Evolutionary conservation across 92 coral and sea anemone species (phyloP).

Genomic region (Zoanthus sansibaricus): DNA sequence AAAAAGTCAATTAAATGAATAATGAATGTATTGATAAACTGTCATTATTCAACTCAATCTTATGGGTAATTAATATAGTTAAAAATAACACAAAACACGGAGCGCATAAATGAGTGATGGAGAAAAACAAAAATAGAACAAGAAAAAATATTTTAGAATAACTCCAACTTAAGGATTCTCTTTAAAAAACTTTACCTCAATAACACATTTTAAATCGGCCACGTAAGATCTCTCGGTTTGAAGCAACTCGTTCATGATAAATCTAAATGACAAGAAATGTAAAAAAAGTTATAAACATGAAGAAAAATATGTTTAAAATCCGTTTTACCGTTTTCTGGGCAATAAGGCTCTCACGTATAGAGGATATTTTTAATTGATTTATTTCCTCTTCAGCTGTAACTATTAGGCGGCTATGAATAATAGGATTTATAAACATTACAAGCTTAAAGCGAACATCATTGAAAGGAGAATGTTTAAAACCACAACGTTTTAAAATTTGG

Average conservation of each 20-base stretch:
- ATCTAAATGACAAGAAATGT: constrained; percentile 47
- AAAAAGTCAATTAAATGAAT: too few species aligned
- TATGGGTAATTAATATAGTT: too few species aligned
- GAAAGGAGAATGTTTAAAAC: background rate
- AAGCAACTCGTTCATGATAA: constrained; percentile 94
- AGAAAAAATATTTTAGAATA: background rate
- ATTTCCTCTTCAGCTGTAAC: background rate
- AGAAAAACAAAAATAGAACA: background rate
- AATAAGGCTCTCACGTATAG: too few species aligned
- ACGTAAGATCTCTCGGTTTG: constrained; percentile 98
- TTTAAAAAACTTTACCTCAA: constrained; percentile 67
- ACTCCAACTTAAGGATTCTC: background rate
- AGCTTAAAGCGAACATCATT: constrained; percentile 7
- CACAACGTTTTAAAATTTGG: background rate
- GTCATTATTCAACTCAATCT: too few species aligned
- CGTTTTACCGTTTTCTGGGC: too few species aligned
- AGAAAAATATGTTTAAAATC: too few species aligned
- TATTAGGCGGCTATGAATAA: background rate
- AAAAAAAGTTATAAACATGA: too few species aligned
- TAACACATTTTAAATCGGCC: constrained; percentile 92
- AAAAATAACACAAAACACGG: too few species aligned
- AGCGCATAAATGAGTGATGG: too few species aligned
- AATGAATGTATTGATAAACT: too few species aligned
- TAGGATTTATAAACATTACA: background rate
- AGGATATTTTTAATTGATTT: too few species aligned